A percentile compares a stretch with the other conserved stretches of the same genome.
phyloP scores from a whole-genome alignment of 2,888 invertebrate species.

The Allygus modestus region DNA sequence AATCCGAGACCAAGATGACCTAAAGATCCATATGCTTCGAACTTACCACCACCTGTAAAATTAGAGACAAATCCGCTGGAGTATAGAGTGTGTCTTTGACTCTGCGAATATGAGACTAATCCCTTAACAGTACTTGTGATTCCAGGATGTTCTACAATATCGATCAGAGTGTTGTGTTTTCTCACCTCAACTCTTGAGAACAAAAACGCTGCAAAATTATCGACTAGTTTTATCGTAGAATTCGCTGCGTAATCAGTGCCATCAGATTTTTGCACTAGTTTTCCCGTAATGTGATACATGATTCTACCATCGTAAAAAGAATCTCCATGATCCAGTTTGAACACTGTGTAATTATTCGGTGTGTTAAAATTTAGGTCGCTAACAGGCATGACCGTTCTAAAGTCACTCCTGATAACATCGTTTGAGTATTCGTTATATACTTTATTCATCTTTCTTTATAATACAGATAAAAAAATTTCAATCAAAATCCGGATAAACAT shows the following conservation, averaged over 20 bases:
- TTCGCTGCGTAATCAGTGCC: neutral
- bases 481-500: slow-evolving; percentile 7
- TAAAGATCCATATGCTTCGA: slow-evolving; percentile 39
- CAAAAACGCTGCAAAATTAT: slow-evolving; percentile 40
- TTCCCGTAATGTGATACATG: slow-evolving; percentile 11
- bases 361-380: slow-evolving; percentile 27
- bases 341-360: slow-evolving; percentile 30
- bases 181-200: slow-evolving; percentile 31
- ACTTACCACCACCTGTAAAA: slow-evolving; percentile 38
- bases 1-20: slow-evolving; percentile 50
- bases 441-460: slow-evolving; percentile 18
- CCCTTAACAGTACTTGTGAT: slow-evolving; percentile 48
- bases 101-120: neutral
- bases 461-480: slow-evolving; percentile 3
- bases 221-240: slow-evolving; percentile 24
- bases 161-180: slow-evolving; percentile 25
- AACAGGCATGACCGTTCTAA: slow-evolving; percentile 27
- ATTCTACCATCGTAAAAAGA: slow-evolving; percentile 44
- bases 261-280: slow-evolving; percentile 14
- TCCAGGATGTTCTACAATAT: slow-evolving; percentile 40
- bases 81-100: neutral
- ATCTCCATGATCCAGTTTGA: slow-evolving; percentile 55
- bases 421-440: neutral
- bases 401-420: slow-evolving; percentile 33
- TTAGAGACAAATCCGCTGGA: neutral